phyloP scores from a whole-genome alignment of 2,113 vertebrate genomes.

The Pluvialis apricaria region DNA sequence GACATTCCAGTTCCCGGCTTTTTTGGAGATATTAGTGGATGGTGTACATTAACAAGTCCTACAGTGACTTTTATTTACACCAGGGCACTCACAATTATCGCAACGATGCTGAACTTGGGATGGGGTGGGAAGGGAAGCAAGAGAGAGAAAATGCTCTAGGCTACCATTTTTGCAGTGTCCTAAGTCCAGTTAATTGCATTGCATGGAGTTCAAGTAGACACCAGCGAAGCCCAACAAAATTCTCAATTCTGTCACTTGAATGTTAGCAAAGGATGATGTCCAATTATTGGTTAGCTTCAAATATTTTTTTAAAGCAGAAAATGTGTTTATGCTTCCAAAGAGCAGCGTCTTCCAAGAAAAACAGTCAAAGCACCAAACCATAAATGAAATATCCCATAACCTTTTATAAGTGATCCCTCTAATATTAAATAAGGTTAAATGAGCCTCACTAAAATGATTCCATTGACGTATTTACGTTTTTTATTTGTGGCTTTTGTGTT shows the following conservation, averaged over 20 bases:
- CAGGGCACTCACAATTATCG: not conserved
- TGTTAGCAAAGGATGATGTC: not conserved
- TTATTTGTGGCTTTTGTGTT: not conserved
- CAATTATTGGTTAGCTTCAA: not conserved
- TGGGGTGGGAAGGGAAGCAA: not conserved
- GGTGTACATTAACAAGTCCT: not conserved
- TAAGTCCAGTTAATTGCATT: not conserved
- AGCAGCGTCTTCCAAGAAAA: not conserved
- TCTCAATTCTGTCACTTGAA: not conserved
- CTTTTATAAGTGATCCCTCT: not conserved
- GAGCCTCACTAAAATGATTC: not conserved
- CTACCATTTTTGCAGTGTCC: not conserved
- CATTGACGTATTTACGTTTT: not conserved
- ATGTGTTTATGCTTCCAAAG: not conserved
- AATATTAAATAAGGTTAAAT: not conserved
- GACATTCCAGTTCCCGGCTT: not conserved
- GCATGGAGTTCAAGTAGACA: not conserved
- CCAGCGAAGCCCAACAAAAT: not conserved
- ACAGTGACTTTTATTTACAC: not conserved
- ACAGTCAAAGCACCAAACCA: not conserved
- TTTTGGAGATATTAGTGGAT: not conserved
- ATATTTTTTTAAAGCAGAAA: not conserved
- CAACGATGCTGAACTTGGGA: not conserved
- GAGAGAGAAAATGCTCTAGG: not conserved
- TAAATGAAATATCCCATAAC: not conserved